phyloP scores from a whole-genome alignment of 2,113 vertebrate species.

The Steatornis caripensis region DNA sequence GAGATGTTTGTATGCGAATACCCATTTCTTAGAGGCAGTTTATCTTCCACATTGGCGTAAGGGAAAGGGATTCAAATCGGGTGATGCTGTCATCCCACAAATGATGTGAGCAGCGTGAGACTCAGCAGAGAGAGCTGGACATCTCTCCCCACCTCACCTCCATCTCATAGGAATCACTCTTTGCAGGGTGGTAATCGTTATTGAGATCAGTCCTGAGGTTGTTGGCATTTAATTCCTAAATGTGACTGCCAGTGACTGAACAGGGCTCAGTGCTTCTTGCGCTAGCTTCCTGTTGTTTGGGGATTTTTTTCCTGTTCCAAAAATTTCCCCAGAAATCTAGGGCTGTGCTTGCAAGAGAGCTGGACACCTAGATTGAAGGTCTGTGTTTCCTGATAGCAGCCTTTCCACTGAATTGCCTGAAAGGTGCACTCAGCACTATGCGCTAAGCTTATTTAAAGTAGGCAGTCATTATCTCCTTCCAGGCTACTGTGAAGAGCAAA shows the following conservation, averaged over 20 bases:
- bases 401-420: neutral
- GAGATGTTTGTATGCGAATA: neutral
- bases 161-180: rapidly evolving
- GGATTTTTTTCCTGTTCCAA: neutral
- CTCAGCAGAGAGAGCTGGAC: neutral
- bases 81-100: neutral
- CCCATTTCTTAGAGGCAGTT: neutral
- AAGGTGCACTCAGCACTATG: neutral
- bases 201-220: neutral
- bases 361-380: neutral
- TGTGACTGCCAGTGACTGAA: neutral
- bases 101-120: neutral
- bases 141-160: neutral
- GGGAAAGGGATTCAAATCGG: neutral
- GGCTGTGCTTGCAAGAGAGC: neutral
- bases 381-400: neutral
- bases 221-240: neutral
- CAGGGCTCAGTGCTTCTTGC: neutral
- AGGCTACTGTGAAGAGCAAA: neutral
- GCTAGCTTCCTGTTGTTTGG: neutral
- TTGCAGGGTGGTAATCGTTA: neutral
- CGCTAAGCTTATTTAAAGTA: neutral
- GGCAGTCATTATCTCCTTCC: neutral
- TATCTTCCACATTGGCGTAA: neutral
- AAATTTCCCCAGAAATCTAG: neutral